phyloP scores from a whole-genome alignment of 2,888 invertebrate genomes.

The Portevinia maculata region DNA sequence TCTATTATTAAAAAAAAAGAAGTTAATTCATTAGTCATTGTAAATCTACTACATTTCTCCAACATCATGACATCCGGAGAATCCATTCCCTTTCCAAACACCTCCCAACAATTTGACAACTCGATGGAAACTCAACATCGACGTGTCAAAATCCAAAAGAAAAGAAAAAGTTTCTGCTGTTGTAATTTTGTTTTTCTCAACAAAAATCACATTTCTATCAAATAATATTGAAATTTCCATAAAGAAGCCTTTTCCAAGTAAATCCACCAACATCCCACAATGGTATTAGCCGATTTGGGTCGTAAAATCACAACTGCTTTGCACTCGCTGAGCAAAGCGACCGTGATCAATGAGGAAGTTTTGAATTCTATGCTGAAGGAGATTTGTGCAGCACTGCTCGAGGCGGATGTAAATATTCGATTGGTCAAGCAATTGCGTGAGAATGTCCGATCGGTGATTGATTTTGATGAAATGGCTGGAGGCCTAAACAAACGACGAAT shows the following conservation, averaged over 20 bases:
- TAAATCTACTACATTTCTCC: conserved; percentile 46
- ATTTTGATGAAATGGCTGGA: conserved; percentile 99
- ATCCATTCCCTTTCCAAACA: conserved; percentile 38
- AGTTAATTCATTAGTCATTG: background rate
- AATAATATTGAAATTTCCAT: conserved; percentile 18
- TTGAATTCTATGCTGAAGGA: conserved; percentile 99
- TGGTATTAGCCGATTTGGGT: conserved; percentile 99
- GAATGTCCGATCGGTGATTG: conserved; percentile 98
- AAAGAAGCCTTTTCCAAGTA: conserved; percentile 18
- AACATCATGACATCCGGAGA: conserved; percentile 16
- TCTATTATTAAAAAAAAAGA: background rate
- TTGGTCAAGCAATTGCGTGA: conserved; percentile 97
- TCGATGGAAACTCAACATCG: conserved; percentile 71
- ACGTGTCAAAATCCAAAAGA: conserved; percentile 76
- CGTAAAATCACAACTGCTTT: conserved; percentile 99
- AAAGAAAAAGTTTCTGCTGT: conserved; percentile 46
- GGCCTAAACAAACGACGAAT: conserved; percentile 98
- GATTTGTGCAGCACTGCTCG: conserved; percentile 97
- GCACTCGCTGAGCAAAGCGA: conserved; percentile 98
- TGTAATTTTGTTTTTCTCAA: conserved; percentile 57
- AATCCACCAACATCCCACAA: conserved; percentile 83
- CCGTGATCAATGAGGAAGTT: conserved; percentile 99
- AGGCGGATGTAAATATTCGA: conserved; percentile 98
- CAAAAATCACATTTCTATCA: conserved; percentile 25
- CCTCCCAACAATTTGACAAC: conserved; percentile 48